Evolutionary conservation across 2,113 vertebrate species (phyloP), one percentile per base, ranked within the genome.

Genomic region (Tonatia bakeri): DNA sequence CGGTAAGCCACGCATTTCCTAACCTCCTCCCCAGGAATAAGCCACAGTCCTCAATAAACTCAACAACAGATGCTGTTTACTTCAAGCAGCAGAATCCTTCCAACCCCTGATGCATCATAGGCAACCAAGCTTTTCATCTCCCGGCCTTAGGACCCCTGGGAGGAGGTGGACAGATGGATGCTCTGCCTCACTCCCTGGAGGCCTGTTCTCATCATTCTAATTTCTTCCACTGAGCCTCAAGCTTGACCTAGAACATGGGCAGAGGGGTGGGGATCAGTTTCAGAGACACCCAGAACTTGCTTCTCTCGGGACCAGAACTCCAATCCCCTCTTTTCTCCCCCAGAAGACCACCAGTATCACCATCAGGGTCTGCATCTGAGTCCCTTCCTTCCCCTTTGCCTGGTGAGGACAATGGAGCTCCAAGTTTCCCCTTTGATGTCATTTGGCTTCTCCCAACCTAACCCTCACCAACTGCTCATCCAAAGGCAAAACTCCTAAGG

Each of bases 51-150:
- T 97, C 90, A 83, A 79, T 76, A 92, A 97, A 90, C 98, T 97
- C 33, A 0, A 94, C 94, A 59, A 90, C 96, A 97, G 97, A 96
- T 80, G 77, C 95, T 96, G 86, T 96, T 98, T 98, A 91, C 96
- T 97, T 96, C 77, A 80, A 89, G 79, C 10, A 76, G 84, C 81
- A 97, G 83, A 83, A 45, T 91, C 94, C 95, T 95, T 85, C 83
- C 75, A 97, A 96, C 36, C 73, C 70, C 56, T 90, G 79, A 96
- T 92, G 75, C 65, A 52, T 56, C 70, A 82, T 17, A 94, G 40
- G 90, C 56, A 87, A 77, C 31, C 1, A 14, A 90, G 59, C 28
- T 77, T 96, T 96, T 77, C 79, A 50, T 76, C 43, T 72, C 33
- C 13, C 0, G 1, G 13, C n/a, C 52, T 82, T 10, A 70, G 79